Evolutionary conservation across 2,888 invertebrate species (phyloP), one percentile per base, ranked within the genome.

Genomic region (Leptopterna dolabrata): DNA sequence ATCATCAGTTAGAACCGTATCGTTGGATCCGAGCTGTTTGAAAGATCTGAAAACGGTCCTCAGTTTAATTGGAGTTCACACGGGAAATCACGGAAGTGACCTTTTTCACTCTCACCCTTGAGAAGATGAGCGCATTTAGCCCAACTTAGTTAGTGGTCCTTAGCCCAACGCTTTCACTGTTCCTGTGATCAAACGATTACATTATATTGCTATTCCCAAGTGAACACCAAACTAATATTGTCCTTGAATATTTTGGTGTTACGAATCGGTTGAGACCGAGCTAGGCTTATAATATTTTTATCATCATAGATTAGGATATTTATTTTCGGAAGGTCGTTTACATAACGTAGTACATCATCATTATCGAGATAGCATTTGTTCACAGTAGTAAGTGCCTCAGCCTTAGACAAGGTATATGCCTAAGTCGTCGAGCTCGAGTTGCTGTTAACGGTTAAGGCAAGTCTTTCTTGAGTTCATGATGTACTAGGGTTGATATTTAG

Each of bases 71-170:
- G 83, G 27, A 63, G 63, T 63, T 83, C 43, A 83, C 83, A 83
- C 83, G 70, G 41, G 19, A 83, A 83, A 83, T 70, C 70, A 27
- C 83, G 83, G 83, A 83, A 70, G 70, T 70, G 70, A 83, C 63
- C 83, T 83, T 63, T 83, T 83, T 83, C 47, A 14, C 70, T 83
- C 83, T 70, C 83, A 83, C 70, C 30, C 63, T 83, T 70, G 83
- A 63, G 83, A 83, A 83, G 83, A 63, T 16, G 70, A 43, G 63
- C 24, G 47, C 45, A 19, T 78, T 78, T 41, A 76, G 41, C 76
- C 6, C 36, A 51, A 36, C 41, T 70, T 41, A 83, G 63, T 55
- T 82, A 27, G 81, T 81, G 45, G 43, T 55, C 30, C 83, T 41
- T 29, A n/a, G 41, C 19, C 70, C 41, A 51, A 43, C 55, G 41